Evolutionary conservation across 2,113 vertebrate species (phyloP).

Genomic region (mouse (Mus musculus)): DNA sequence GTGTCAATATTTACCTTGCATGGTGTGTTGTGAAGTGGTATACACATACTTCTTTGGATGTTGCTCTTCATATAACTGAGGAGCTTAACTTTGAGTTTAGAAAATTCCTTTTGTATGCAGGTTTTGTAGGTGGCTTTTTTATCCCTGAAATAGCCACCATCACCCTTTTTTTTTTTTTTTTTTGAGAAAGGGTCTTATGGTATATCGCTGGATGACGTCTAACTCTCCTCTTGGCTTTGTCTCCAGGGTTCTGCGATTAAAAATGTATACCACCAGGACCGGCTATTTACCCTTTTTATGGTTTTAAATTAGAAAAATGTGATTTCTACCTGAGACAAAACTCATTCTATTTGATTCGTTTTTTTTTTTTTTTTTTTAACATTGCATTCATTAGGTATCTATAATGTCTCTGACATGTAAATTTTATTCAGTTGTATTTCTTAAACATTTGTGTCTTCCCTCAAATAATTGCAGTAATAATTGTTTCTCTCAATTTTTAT

Average conservation of each 20-base stretch:
- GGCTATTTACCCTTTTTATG: not conserved
- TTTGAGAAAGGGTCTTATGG: too few species aligned
- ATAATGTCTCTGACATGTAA: not conserved
- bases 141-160: not conserved
- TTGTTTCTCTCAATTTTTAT: not conserved
- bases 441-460: not conserved
- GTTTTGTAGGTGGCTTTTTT: conserved; percentile 42
- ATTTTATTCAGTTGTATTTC: conserved; percentile 38
- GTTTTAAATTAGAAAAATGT: conserved; percentile 6
- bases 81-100: not conserved
- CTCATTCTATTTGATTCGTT: not conserved
- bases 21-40: not conserved
- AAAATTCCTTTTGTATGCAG: not conserved
- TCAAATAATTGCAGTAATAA: not conserved
- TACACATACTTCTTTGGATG: not conserved
- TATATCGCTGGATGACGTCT: too few species aligned
- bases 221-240: not conserved
- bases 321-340: not conserved
- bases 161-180: not conserved
- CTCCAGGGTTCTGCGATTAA: not conserved
- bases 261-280: not conserved
- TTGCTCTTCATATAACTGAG: not conserved
- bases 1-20: conserved; percentile 37
- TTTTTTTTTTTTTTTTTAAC: not conserved
- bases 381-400: not conserved